phyloP scores from a whole-genome alignment of 2,113 vertebrate species.

The Colinus virginianus region DNA sequence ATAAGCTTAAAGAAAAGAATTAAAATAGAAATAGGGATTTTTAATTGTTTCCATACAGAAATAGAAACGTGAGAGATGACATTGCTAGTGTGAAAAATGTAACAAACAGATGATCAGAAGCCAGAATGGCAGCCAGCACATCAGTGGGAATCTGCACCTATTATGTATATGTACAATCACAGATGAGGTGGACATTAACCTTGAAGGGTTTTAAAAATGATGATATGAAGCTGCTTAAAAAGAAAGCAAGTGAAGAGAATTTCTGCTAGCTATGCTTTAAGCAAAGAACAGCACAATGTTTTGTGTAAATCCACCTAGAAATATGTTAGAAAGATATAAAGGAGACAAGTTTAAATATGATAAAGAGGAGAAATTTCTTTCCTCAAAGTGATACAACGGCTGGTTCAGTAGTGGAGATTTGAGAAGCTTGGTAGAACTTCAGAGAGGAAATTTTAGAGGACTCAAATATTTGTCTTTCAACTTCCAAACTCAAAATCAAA shows the following conservation, averaged over 20 bases:
- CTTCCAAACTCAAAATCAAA: background rate
- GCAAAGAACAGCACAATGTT: background rate
- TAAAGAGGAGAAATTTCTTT: background rate
- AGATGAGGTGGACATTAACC: background rate
- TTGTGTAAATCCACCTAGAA: background rate
- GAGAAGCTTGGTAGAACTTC: background rate
- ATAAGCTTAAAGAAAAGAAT: conserved; percentile 21
- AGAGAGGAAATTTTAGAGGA: background rate
- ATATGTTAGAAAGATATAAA: background rate
- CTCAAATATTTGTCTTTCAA: background rate
- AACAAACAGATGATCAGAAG: background rate
- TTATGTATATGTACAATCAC: background rate
- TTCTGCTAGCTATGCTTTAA: background rate
- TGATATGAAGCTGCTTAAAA: background rate
- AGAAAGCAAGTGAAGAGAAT: background rate
- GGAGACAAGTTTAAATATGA: background rate
- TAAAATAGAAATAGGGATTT: conserved; percentile 33
- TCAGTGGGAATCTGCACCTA: background rate
- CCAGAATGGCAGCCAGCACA: rapidly evolving
- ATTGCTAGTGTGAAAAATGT: conserved; percentile 4
- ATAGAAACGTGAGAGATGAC: background rate
- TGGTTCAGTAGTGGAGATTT: background rate
- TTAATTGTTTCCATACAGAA: background rate
- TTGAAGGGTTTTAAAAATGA: background rate
- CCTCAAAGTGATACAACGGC: rapidly evolving